These are phyloP conservation scores for Cheirogaleus major DNA, from an alignment of 2,797 vertebrate species.

Conservation along the genomic window DNA sequence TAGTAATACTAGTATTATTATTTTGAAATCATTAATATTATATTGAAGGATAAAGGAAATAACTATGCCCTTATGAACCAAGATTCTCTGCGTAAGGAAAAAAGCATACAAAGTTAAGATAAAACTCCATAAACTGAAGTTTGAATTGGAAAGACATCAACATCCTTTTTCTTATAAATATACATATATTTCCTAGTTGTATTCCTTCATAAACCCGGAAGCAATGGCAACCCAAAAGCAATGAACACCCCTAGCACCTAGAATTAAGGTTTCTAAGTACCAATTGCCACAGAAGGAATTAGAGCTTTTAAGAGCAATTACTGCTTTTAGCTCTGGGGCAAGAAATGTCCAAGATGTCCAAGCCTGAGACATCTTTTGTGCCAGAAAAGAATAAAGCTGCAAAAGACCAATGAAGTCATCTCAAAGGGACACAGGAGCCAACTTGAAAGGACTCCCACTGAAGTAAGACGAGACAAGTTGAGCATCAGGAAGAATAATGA, in stretches of 20 bases:
- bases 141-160: background rate
- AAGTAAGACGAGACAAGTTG: background rate
- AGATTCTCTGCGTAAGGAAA: background rate
- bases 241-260: background rate
- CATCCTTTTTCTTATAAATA: background rate
- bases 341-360: background rate
- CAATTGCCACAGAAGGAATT: background rate
- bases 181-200: background rate
- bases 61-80: background rate
- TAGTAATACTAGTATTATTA: background rate
- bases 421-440: background rate
- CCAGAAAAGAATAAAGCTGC: background rate
- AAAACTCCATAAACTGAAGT: background rate
- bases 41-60: background rate
- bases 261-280: conserved; percentile 24
- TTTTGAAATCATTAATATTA: conserved; percentile 16
- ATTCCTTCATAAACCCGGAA: background rate
- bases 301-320: background rate
- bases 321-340: background rate
- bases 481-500: background rate
- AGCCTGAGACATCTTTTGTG: background rate
- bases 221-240: background rate
- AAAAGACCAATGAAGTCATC: background rate
- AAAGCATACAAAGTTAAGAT: background rate
- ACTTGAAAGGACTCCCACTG: background rate